Evolutionary conservation across 1,140 invertebrate species (phyloP), one percentile per base, ranked within the genome.

Genomic region (Drosophila nikananu): DNA sequence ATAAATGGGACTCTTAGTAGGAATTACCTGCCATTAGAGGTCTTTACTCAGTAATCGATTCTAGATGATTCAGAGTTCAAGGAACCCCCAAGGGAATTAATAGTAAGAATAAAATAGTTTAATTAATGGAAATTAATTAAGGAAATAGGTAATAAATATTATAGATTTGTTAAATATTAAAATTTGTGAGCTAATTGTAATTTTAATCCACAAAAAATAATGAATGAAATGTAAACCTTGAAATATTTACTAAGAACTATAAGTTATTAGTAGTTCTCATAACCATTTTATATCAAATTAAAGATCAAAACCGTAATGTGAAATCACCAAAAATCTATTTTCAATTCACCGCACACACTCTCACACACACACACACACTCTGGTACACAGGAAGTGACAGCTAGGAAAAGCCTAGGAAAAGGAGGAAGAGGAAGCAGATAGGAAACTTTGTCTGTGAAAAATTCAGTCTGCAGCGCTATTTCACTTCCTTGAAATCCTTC

Each of bases 401-500:
- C 70, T 70, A 51, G 60, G 30, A 61, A 67, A 76, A 41, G 41
- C 68, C 46, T 44, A n/a, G 25, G 48, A 49, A 49, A 49, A 49
- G 2, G 8, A 70, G 52, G 46, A 66, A 61, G 57, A 44, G 60
- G 54, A 59, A 77, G 60, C 61, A 66, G 46, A 76, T 66, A 66
- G 54, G 62, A 77, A 77, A 77, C 74, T 78, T 62, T 74, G 75
- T 77, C 74, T 70, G 75, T 77, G 74, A 78, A 86, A 87, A 87
- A 81, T 68, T 70, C 86, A 82, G 86, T 90, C 86, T 90, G 86
- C 86, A 86, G 81, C 86, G 81, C 86, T 74, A 90, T 91, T 90
- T 91, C 62, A 90, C 86, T 90, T 90, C 86, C 86, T 90, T 90
- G 79, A 90, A 90, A 89, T 90, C 81, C 81, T 84, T 89, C 65